Percentiles rank a stretch among this genome's conserved stretches.
phyloP scores from a whole-genome alignment of 2,797 vertebrate species.

The Gastrophryne carolinensis region DNA sequence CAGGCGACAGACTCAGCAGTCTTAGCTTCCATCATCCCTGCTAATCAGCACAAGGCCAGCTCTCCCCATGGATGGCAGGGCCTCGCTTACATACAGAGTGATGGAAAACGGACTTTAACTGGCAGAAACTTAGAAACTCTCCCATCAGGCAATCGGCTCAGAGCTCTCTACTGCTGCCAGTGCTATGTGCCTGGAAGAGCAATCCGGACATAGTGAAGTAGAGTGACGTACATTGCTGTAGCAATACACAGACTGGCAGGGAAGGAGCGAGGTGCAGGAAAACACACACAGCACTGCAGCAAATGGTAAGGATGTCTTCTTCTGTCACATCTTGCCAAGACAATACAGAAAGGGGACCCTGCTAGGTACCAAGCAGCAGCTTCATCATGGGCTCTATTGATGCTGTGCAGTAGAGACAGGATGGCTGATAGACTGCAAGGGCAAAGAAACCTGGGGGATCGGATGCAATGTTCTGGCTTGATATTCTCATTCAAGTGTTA shows the following conservation, averaged over 20 bases:
- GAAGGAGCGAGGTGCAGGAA: constrained; percentile 28
- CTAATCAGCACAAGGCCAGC: constrained; percentile 23
- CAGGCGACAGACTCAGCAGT: constrained; percentile 46
- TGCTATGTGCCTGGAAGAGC: neutral
- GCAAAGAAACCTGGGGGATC: neutral
- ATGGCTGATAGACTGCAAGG: constrained; percentile 3
- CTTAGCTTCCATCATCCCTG: constrained; percentile 19
- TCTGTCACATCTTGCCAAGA: constrained; percentile 20
- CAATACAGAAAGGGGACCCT: neutral
- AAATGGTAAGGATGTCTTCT: constrained; percentile 48
- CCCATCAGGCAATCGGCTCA: neutral
- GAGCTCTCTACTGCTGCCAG: neutral
- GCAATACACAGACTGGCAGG: constrained; percentile 23
- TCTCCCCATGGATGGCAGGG: neutral
- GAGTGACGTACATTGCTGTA: constrained; percentile 33
- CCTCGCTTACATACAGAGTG: neutral
- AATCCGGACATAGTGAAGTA: constrained; percentile 27
- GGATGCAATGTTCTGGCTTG: too few species aligned
- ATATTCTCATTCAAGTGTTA: too few species aligned
- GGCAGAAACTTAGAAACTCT: neutral
- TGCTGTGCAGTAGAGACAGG: neutral
- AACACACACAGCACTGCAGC: constrained; percentile 39
- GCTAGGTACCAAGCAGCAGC: too few species aligned
- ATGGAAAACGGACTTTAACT: neutral
- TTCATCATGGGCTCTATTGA: constrained; percentile 7